Evolutionary conservation across 2,888 invertebrate species (phyloP), one percentile per base, ranked within the genome.

Genomic region (Rhagium mordax): DNA sequence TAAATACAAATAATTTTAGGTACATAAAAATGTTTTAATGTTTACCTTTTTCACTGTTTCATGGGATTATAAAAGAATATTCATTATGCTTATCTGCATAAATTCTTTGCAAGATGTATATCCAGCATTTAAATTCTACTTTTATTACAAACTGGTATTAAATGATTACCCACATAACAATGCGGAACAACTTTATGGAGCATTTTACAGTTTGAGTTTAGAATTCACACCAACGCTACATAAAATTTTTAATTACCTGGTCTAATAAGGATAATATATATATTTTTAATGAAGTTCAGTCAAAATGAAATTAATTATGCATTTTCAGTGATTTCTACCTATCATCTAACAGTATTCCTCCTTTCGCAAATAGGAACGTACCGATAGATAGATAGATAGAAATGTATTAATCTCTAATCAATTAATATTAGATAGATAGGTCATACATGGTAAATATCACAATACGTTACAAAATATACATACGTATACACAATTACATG

Each of bases 61-160:
- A 16, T 20, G 18, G 16, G 10, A 29, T 33, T 33, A 41, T 62
- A 18, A 16, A 62, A 62, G 15, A 29, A 62, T 33, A 62, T 29
- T 60, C 24, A 21, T 62, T 24, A 48, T 18, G 7, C 10, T 47
- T 47, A 62, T 62, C 13, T 20, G 8, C 24, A 24, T 62, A 60
- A 60, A 60, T 60, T 16, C 33, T 60, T 33, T 27, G 10, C 29
- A 57, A 29, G 16, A 33, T 60, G 33, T 41, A 41, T 16, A 24
- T 48, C 15, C 20, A 62, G 62, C 15, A 24, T 48, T 62, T 62
- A 21, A 48, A n/a, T 41, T 60, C 41, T 27, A 62, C 41, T 47
- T 62, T 62, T 62, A 62, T 62, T 62, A 48, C 48, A 48, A 8
- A n/a, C 15, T 48, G 24, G 62, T 48, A 62, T 62, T 62, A 62